Conservation (phyloP, 2,888 invertebrate species). For the Brenthis ino region DNA sequence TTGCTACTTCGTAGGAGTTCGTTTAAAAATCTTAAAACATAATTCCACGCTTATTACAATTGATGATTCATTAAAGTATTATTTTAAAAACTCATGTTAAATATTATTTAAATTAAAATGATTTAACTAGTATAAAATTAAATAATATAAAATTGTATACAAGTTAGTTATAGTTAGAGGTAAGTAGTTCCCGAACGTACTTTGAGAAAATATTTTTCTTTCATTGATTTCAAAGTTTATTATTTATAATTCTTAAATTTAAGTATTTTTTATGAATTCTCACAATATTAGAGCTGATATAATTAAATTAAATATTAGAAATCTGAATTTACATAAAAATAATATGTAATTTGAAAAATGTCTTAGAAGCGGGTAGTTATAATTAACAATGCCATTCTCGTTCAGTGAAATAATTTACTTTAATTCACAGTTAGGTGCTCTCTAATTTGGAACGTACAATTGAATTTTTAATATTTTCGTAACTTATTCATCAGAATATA, state of each 20-base stretch:
- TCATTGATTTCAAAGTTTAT: too few relatives aligned
- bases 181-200: too few relatives aligned
- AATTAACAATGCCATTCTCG: neutral
- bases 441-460: neutral
- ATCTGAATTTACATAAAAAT: neutral
- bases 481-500: neutral
- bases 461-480: neutral
- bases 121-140: too few relatives aligned
- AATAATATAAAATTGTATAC: too few relatives aligned
- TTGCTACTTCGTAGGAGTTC: conserved; percentile 18
- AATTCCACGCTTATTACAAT: neutral
- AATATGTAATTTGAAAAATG: neutral
- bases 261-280: too few relatives aligned
- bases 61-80: neutral
- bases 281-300: too few relatives aligned
- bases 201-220: too few relatives aligned
- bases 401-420: neutral
- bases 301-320: neutral
- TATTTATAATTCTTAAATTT: too few relatives aligned
- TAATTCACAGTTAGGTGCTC: neutral
- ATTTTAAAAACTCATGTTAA: neutral
- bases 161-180: too few relatives aligned
- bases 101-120: neutral
- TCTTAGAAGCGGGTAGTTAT: conserved; percentile 7
- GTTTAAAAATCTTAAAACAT: conserved; percentile 17